These are phyloP conservation scores for Beris morrisii DNA, from an alignment of 2,888 invertebrate genomes.

Conservation along the genomic window DNA sequence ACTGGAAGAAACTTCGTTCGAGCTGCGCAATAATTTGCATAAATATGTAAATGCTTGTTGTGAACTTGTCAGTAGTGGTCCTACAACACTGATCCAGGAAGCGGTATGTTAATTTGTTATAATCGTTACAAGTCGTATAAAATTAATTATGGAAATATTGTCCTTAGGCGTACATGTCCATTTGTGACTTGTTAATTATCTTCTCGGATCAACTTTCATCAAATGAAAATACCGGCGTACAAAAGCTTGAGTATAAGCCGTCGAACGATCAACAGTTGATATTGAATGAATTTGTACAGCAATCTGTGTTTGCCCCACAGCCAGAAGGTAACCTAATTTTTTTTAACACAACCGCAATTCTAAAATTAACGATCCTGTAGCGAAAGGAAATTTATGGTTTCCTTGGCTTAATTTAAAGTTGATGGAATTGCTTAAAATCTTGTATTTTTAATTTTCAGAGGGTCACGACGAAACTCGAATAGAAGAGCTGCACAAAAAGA, in stretches of 20 bases:
- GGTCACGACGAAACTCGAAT: conserved; percentile 96
- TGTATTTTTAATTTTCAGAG: conserved; percentile 57
- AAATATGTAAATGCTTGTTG: conserved; percentile 75
- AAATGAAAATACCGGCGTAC: conserved; percentile 59
- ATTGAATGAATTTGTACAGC: conserved; percentile 88
- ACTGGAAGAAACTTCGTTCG: conserved; percentile 61
- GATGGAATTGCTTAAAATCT: not conserved
- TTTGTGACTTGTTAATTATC: conserved; percentile 92
- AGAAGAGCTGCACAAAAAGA: conserved; percentile 93
- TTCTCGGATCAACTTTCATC: conserved; percentile 81
- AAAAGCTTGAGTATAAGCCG: conserved; percentile 76
- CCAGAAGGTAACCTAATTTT: conserved; percentile 69
- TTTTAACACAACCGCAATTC: not conserved
- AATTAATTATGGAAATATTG: not conserved
- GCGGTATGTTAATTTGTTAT: conserved; percentile 59
- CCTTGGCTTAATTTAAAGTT: too few relatives aligned
- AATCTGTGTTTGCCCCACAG: conserved; percentile 90
- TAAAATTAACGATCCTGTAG: too few relatives aligned
- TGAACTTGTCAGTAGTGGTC: conserved; percentile 67
- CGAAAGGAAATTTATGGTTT: too few relatives aligned
- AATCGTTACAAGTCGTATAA: not conserved
- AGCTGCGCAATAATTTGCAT: conserved; percentile 70
- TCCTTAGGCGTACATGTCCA: conserved; percentile 82
- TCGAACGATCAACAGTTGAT: conserved; percentile 77
- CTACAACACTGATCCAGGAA: conserved; percentile 71